Evolutionary conservation across 2,113 vertebrate species (phyloP), one percentile per base, ranked within the genome.

Genomic region (Chinchilla lanigera): DNA sequence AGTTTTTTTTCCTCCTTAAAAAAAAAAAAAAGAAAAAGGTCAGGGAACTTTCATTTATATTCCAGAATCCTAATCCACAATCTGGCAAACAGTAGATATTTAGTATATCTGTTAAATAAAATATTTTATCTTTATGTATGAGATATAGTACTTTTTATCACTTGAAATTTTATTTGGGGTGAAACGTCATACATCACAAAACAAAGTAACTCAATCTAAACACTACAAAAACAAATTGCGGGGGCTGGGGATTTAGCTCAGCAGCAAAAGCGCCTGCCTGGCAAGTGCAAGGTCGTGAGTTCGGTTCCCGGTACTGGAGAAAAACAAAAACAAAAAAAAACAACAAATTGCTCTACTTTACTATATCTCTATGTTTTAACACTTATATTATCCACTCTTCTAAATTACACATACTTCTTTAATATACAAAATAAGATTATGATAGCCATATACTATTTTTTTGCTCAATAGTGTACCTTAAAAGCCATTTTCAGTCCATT

Each of bases 151-250:
- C 77, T 63, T 75, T 93, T 82, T 50, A 95, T 86, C 33, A 86
- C 41, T 73, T 90, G 17, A 89, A 96, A 77, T 86, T 97, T 89
- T 91, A 93, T 77, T 73, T 80, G 58, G 41, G 12, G 92, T 93
- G 96, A 92, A 50, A 50, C 5, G 80, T 13, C 7, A 95, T 26
- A 93, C 47, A 86, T 65, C 33, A 63, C 20, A 67, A 63, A 52
- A 61, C 69, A 94, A 93, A 86, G 50, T n/a, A 26, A 96, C 30
- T 86, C 38, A 96, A 91, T 50, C 38, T 63, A 88, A 95, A 33
- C 41, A 95, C 54, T 63, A 93, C 2, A 96, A 85, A 85, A 38
- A 38, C 38, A 80, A 97, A n/a, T n/a, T n/a, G n/a, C 58, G 24
- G 58, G 20, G 22, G 24, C 58, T 60, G 22, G 58, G 58, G 22